Base-by-base conservation (phyloP, 1,140 invertebrate genomes). In the Eueides isabella region DNA sequence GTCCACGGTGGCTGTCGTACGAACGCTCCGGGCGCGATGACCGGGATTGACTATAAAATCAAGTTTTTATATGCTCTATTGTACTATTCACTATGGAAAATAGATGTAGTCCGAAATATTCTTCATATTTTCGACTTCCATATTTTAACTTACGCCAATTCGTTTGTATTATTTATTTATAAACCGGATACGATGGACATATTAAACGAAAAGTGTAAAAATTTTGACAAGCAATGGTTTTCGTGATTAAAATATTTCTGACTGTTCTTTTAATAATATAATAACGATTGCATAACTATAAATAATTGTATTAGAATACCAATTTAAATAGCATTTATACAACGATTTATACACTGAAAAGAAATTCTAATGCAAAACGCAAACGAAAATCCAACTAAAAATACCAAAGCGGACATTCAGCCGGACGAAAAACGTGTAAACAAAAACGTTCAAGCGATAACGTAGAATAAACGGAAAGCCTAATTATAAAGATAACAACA, bases 1-100 rank as follows among this genome's bases (percentile, higher is more conserved):
- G 48, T 55, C 48, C 48, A 55, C 23, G 48, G 23, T 55, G 48
- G 48, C 48, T 55, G 48, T 55, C 48, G n/a, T 55, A 55, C 48
- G 48, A 55, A 55, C 48, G 48, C 16, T 55, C 48, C 48, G 48
- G 48, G 48, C 48, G 48, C 48, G 48, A 11, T 23, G 19, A n/a
- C 48, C 48, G 48, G 19, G 19, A 11, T 26, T 0, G 19, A 55
- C 48, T 55, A 55, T 19, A 55, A 55, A 55, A 55, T 4, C 48
- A 55, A 55, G 48, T n/a, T 38, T 38, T 38, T 38, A 38, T 38
- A 11, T 38, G 5, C 9, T 55, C 23, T 12, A 55, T 26, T 26
- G 48, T 55, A 55, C 19, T 55, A 26, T 19, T 9, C n/a, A 55
- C 48, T 23, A 19, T 19, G 11, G 3, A 55, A 55, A 55, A 55